A percentile compares a stretch with the other conserved stretches of the same genome.
Evolutionary conservation across 2,888 invertebrate genomes (phyloP).

Genomic region (Nebria salina): DNA sequence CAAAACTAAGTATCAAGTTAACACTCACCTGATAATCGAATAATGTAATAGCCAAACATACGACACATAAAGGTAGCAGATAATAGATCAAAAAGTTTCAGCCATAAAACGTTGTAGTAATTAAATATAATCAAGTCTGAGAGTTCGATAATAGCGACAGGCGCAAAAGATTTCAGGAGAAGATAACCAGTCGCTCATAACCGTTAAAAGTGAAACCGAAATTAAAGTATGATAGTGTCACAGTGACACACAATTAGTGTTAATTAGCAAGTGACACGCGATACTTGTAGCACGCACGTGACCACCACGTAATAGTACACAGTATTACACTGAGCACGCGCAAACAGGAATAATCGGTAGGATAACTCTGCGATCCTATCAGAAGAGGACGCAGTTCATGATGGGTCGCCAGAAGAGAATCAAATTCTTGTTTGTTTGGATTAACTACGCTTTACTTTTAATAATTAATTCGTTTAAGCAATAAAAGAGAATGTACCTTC

Average conservation of each 20-base stretch:
- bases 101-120: neutral
- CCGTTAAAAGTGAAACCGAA: conserved; percentile 45
- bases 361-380: too few relatives aligned
- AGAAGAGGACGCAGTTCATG: too few relatives aligned
- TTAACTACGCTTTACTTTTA: too few relatives aligned
- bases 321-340: neutral
- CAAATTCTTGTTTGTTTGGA: too few relatives aligned
- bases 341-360: neutral
- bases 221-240: conserved; percentile 45
- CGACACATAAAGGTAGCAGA: neutral
- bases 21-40: neutral
- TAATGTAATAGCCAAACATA: neutral
- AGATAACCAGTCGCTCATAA: conserved; percentile 8
- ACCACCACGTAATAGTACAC: neutral
- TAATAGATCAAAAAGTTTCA: neutral
- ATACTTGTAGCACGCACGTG: conserved; percentile 22
- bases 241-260: conserved; percentile 46
- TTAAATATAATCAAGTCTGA: neutral
- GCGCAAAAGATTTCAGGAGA: neutral
- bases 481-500: too few relatives aligned
- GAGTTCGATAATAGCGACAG: neutral
- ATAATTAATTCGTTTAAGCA: too few relatives aligned
- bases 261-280: conserved; percentile 43
- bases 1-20: neutral
- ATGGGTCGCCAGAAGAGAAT: too few relatives aligned